A percentile compares a stretch with the other conserved stretches of the same genome.
phyloP scores from a whole-genome alignment of 2,888 invertebrate species.

The Platynereis dumerilii region DNA sequence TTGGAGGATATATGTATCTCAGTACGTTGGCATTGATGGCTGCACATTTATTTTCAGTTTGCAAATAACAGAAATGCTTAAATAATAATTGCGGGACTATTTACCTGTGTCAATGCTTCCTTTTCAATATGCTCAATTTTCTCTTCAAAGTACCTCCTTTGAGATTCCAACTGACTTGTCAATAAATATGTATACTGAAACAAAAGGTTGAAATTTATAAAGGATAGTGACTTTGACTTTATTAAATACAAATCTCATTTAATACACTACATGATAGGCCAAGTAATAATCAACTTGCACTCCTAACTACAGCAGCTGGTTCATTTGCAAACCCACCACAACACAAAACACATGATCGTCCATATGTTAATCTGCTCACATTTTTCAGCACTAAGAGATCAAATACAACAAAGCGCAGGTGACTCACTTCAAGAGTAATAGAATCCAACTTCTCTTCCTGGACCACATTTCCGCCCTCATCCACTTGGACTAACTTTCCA shows the following conservation, averaged over 20 bases:
- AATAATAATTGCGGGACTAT: too few relatives aligned
- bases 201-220: conserved; percentile 5
- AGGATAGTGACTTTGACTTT: too few relatives aligned
- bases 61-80: too few relatives aligned
- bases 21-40: neutral
- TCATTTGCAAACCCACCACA: too few relatives aligned
- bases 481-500: conserved; percentile 83
- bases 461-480: conserved; percentile 52
- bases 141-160: conserved; percentile 90
- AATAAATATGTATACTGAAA: conserved; percentile 86
- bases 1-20: neutral
- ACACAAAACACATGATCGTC: too few relatives aligned
- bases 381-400: too few relatives aligned
- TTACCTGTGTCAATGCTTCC: conserved; percentile 49
- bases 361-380: neutral
- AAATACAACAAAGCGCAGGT: neutral
- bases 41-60: too few relatives aligned
- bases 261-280: too few relatives aligned
- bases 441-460: conserved; percentile 87
- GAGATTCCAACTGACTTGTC: conserved; percentile 93
- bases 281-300: too few relatives aligned
- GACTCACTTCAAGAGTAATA: conserved; percentile 80
- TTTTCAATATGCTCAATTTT: conserved; percentile 67
- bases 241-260: too few relatives aligned
- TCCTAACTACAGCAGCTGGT: too few relatives aligned